Evolutionary conservation across 2,113 vertebrate species (phyloP), one percentile per base, ranked within the genome.

Genomic region (Siniperca knerii): DNA sequence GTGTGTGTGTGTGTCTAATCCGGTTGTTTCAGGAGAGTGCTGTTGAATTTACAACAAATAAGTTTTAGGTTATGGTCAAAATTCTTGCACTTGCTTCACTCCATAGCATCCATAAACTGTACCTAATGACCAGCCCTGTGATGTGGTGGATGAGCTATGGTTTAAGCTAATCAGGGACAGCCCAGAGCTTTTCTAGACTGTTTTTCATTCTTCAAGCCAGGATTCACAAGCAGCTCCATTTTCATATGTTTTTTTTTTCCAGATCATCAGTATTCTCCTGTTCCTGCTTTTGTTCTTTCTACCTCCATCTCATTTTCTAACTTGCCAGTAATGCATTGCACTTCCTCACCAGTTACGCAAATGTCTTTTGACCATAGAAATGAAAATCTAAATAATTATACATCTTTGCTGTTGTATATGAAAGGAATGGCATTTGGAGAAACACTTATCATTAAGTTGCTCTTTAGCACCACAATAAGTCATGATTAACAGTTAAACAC

Each of bases 41-140:
- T 92, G 88, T 82, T 89, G 85, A 87, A 65, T 9, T 77, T 87
- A 78, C 58, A 81, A 75, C 78, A 91, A 90, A 37, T 37, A 37
- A 16, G 93, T 95, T 93, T 91, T 91, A 8, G 95, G 95, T 96
- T 96, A 93, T 94, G 85, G 90, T 71, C 42, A 44, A 2, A 25
- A 61, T 54, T 54, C 6, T 50, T 75, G 21, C 11, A 55, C 40
- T 37, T 52, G 35, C 64, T 82, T 40, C 37, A 0, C 16, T 73
- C 4, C 48, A 72, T 11, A 64, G 25, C 42, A 42, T 82, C 18
- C 3, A 62, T 52, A 62, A 71, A 60, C 16, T 60, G 21, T 70
- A 20, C 64, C 66, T 20, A 9, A 23, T 48, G 20, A 65, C 62
- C 54, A 40, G 35, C 35, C 20, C 42, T 61, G 55, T 8, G 6